Evolutionary conservation across 2,888 invertebrate genomes (phyloP).

Genomic region (Acanthoscelides obtectus): DNA sequence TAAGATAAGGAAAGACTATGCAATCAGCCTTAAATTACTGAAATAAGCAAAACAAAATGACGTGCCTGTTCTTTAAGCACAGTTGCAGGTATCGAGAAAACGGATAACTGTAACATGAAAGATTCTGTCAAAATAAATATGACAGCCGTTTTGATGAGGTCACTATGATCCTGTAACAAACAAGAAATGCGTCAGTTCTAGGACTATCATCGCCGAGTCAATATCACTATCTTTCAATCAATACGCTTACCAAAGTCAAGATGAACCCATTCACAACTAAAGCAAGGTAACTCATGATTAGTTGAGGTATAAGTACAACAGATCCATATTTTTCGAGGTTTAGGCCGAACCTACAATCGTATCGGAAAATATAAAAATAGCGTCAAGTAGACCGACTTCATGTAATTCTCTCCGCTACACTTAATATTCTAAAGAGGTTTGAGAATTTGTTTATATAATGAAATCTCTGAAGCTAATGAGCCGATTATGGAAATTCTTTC

Average conservation of each 20-base stretch:
- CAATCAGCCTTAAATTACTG: too few relatives aligned
- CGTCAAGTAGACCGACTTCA: too few relatives aligned
- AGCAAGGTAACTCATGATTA: slow-evolving; percentile 16
- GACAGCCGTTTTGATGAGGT: slow-evolving; percentile 15
- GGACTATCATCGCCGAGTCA: too few relatives aligned
- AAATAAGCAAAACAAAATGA: too few relatives aligned
- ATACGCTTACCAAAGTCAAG: slow-evolving; percentile 11
- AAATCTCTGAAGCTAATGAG: too few relatives aligned
- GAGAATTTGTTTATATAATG: too few relatives aligned
- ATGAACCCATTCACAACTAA: slow-evolving; percentile 21
- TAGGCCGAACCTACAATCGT: slow-evolving; percentile 19
- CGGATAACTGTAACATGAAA: slow-evolving; percentile 14
- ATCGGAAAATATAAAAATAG: neutral
- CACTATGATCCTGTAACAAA: slow-evolving; percentile 16
- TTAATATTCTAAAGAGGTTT: too few relatives aligned
- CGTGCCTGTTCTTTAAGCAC: slow-evolving; percentile 10
- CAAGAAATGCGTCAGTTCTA: too few relatives aligned
- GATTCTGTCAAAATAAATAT: slow-evolving; percentile 16
- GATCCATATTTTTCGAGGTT: slow-evolving; percentile 16
- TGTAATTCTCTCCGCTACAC: too few relatives aligned
- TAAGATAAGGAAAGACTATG: too few relatives aligned
- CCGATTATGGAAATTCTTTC: too few relatives aligned
- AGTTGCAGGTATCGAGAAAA: slow-evolving; percentile 17
- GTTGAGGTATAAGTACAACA: slow-evolving; percentile 17
- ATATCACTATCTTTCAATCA: too few relatives aligned